Percentiles rank a stretch among this genome's conserved stretches.
These are phyloP conservation scores for Otocyon megalotis DNA, from an alignment of 2,113 vertebrate species.

Conservation along the genomic window DNA sequence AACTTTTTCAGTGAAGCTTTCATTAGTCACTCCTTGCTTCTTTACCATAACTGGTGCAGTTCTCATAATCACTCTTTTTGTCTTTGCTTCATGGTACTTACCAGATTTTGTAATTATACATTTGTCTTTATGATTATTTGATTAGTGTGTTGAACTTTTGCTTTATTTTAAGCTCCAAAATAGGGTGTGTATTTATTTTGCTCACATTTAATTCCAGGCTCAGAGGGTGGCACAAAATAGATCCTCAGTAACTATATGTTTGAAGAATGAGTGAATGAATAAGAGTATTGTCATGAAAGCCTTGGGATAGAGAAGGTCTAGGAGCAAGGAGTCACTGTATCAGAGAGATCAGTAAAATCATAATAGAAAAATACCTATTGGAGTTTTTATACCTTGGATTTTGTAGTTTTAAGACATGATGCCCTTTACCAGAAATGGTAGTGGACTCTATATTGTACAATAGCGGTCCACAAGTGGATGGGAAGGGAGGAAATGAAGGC, in stretches of 20 bases:
- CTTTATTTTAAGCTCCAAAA: neutral
- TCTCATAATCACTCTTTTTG: neutral
- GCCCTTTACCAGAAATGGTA: neutral
- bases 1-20: neutral
- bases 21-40: neutral
- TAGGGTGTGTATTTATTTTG: neutral
- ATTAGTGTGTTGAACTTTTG: neutral
- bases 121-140: constrained; percentile 19
- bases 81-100: neutral
- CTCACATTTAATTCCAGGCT: neutral
- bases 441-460: neutral
- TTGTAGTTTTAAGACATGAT: neutral
- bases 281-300: neutral
- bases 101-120: neutral
- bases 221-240: neutral
- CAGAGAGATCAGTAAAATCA: neutral
- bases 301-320: neutral
- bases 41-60: neutral
- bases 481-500: neutral
- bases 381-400: neutral
- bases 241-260: neutral
- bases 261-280: neutral
- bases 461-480: neutral
- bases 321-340: neutral
- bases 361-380: neutral